A percentile compares a stretch with the other conserved stretches of the same genome.
These are phyloP conservation scores for Archivesica marissinica DNA, from an alignment of 1,140 invertebrate genomes.

Conservation along the genomic window DNA sequence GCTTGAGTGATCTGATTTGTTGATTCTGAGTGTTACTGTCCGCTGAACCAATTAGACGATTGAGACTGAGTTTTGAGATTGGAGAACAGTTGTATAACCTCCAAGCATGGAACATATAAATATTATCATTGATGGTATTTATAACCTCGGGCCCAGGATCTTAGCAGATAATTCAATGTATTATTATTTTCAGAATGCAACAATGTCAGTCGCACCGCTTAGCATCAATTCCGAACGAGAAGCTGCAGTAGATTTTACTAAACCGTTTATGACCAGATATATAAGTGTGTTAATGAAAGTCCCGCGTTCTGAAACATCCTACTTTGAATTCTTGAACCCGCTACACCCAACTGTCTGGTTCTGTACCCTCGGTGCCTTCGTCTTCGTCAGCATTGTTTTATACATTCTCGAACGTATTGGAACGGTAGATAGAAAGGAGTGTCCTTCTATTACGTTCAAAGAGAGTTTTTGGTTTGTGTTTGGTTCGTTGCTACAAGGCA, in stretches of 20 bases:
- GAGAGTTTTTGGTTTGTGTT: conserved; percentile 83
- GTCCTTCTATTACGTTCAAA: conserved; percentile 76
- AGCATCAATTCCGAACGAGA: conserved; percentile 82
- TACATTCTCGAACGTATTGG: conserved; percentile 94
- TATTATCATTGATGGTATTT: too few relatives aligned
- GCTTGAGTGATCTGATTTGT: too few relatives aligned
- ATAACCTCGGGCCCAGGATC: too few relatives aligned
- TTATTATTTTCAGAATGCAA: conserved; percentile 80
- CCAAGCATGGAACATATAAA: too few relatives aligned
- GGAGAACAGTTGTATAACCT: too few relatives aligned
- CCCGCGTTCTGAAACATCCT: conserved; percentile 82
- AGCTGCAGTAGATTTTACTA: conserved; percentile 82
- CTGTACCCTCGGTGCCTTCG: conserved; percentile 80
- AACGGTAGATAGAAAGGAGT: conserved; percentile 87
- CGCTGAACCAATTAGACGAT: too few relatives aligned
- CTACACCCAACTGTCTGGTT: conserved; percentile 90
- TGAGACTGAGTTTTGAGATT: too few relatives aligned
- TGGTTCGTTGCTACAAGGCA: conserved; percentile 81
- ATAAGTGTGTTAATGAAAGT: conserved; percentile 81
- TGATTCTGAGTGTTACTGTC: too few relatives aligned
- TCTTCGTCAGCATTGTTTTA: conserved; percentile 95
- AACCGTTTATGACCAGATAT: conserved; percentile 82
- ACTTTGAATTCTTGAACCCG: conserved; percentile 98
- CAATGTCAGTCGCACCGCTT: conserved; percentile 81
- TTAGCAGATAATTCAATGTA: too few relatives aligned